phyloP scores from a whole-genome alignment of 2,113 vertebrate species.

The Otolemur garnettii region DNA sequence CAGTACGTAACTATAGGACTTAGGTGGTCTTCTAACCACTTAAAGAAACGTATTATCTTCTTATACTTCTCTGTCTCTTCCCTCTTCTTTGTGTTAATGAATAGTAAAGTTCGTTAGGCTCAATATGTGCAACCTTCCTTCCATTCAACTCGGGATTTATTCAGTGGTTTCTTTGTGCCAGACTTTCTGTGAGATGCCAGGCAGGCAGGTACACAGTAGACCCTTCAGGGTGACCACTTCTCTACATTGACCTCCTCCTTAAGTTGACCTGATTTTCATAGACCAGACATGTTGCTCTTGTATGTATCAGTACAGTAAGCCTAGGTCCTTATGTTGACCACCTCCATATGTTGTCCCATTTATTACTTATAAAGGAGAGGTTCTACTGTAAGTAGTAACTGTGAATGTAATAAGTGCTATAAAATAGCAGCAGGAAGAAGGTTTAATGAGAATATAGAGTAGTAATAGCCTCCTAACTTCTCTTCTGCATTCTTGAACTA shows the following conservation, averaged over 20 bases:
- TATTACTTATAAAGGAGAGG: no score
- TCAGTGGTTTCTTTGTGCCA: neutral
- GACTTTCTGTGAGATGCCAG: neutral
- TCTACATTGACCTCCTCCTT: no score
- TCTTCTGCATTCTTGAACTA: neutral
- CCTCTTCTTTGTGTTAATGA: neutral
- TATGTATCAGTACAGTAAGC: no score
- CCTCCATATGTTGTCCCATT: no score
- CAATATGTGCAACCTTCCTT: neutral
- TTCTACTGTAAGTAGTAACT: neutral
- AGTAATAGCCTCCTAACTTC: neutral
- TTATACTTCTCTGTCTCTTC: neutral
- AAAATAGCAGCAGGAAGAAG: neutral
- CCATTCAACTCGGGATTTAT: neutral
- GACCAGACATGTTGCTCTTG: no score
- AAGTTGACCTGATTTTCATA: no score
- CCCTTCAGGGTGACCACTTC: no score
- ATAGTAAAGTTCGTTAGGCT: neutral
- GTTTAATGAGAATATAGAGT: neutral
- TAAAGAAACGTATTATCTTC: conserved; percentile 27
- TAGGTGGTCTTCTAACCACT: neutral
- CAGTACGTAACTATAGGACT: neutral
- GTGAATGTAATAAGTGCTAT: neutral
- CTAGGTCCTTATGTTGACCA: no score
- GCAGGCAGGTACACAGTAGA: neutral